Base-by-base conservation (phyloP, 2,888 invertebrate species). In the Hydroisotoma schaefferi region DNA sequence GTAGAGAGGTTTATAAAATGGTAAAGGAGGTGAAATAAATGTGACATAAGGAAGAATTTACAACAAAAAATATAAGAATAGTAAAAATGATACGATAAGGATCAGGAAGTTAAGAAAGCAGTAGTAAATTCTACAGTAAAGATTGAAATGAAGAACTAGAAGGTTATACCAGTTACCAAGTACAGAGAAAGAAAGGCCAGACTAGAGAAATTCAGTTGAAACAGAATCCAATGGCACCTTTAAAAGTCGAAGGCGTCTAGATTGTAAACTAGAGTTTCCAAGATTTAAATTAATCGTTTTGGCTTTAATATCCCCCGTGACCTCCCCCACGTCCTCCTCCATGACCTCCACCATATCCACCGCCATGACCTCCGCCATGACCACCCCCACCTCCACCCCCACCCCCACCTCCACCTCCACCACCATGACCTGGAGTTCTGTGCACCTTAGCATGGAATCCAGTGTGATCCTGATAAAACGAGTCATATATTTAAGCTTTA, bases 361-460 rank as follows among this genome's bases (percentile, higher is more conserved):
- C 56, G 29, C 66, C 64, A 53, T 60, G 58, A 8, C 37, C 33
- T 10, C 52, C 52, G n/a, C 29, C 18, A 25, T 57, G 61, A n/a
- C 40, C 20, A 22, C 63, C 63, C 12, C 52, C 47, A 52, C 63
- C 61, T 55, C 68, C 67, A 51, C 64, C 64, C n/a, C 33, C 44
- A 20, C 67, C 67, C 40, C 60, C 58, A 43, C 65, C 67, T 54
- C 59, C 57, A 28, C 49, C 49, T 28, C 29, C 28, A 29, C 61
- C 62, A 25, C 67, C 67, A 49, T 67, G 65, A 18, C 29, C 29
- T 27, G 69, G 69, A 48, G 67, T 67, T 12, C 69, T 60, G 44
- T 69, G 67, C 12, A 67, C 67, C 40, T 60, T 81, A 26, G 86
- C 88, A 79, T 85, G 85, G 79, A 88, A 88, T 43, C 88, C 88